Percentiles rank a stretch among this genome's conserved stretches.
These are phyloP conservation scores for Invenusta paracnida DNA, from an alignment of 2,888 invertebrate species.

Conservation along the genomic window DNA sequence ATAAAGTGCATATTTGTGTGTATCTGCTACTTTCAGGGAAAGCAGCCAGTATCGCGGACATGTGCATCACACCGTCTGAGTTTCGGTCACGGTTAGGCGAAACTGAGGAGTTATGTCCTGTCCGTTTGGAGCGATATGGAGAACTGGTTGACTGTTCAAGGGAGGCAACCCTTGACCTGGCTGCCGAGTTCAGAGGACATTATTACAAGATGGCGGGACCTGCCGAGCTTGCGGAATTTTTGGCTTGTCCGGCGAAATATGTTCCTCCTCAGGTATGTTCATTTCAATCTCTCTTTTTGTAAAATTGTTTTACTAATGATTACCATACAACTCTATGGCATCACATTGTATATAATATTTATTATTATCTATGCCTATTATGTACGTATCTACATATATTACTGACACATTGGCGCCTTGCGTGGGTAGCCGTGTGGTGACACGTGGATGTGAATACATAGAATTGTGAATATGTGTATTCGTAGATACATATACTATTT, in stretches of 20 bases:
- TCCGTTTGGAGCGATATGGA: constrained; percentile 54
- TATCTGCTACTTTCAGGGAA: constrained; percentile 53
- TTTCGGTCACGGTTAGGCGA: constrained; percentile 57
- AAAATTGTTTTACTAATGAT: no score
- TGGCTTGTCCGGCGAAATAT: constrained; percentile 49
- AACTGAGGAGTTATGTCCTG: constrained; percentile 60
- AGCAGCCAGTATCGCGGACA: constrained; percentile 57
- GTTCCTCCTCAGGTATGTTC: constrained; percentile 56
- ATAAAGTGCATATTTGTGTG: no score
- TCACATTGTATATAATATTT: no score
- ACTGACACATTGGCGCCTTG: no score
- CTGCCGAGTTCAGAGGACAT: constrained; percentile 60
- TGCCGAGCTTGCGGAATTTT: constrained; percentile 50
- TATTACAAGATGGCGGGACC: constrained; percentile 58
- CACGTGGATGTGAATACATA: no score
- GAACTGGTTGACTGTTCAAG: constrained; percentile 59
- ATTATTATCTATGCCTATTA: no score
- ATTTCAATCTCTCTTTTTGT: no score
- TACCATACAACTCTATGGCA: no score
- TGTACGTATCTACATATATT: no score
- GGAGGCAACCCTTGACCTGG: constrained; percentile 52
- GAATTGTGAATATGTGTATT: no score
- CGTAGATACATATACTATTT: no score
- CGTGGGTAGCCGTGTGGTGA: no score
- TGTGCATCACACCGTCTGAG: constrained; percentile 59